Evolutionary conservation across 2,113 vertebrate genomes (phyloP).

Genomic region (Eubucco bourcierii): DNA sequence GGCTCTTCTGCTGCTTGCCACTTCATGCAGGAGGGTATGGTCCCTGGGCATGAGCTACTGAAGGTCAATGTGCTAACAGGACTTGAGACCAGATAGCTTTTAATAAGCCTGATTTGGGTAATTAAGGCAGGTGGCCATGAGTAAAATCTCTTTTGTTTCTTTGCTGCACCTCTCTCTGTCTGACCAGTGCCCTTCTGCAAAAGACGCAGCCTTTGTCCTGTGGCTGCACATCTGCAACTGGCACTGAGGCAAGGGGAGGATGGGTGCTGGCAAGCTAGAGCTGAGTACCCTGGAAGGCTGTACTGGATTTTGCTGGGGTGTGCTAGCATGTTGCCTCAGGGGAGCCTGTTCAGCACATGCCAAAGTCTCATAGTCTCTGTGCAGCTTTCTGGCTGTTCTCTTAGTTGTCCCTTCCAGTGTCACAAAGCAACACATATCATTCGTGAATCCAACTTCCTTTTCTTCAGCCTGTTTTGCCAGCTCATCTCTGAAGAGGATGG

Average conservation of each 20-base stretch:
- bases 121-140: neutral
- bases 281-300: rapidly evolving
- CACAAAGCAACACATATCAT: neutral
- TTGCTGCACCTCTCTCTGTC: neutral
- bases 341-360: neutral
- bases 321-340: rapidly evolving
- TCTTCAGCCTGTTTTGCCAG: neutral
- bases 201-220: rapidly evolving
- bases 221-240: neutral
- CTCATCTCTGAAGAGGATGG: neutral
- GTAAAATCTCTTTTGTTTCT: neutral
- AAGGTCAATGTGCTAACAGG: neutral
- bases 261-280: neutral
- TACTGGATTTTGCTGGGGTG: neutral
- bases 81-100: neutral
- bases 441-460: conserved; percentile 1
- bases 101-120: neutral
- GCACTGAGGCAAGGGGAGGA: neutral
- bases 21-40: neutral
- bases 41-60: rapidly evolving
- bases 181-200: neutral
- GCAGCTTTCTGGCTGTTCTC: neutral
- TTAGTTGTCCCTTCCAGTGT: neutral
- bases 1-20: neutral
- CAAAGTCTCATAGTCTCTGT: neutral